These are phyloP conservation scores for Diorhabda sublineata DNA, from an alignment of 1,140 invertebrate species.

Conservation along the genomic window DNA sequence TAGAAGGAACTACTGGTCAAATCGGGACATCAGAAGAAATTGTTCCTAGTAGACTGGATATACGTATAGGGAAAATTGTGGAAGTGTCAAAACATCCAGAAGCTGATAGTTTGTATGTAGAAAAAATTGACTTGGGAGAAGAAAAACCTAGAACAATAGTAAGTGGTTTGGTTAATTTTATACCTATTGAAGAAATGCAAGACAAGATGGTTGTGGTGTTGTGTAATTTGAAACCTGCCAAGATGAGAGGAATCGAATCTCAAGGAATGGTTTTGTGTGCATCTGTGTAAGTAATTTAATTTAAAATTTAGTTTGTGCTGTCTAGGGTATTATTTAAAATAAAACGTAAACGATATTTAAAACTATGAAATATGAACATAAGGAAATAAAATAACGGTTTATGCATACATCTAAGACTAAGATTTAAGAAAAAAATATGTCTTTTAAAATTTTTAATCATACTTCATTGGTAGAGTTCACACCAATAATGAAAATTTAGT, in stretches of 20 bases:
- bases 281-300: conserved; percentile 60
- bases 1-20: conserved; percentile 26
- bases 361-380: no score
- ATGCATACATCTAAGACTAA: no score
- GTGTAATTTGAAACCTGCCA: conserved; percentile 91
- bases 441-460: no score
- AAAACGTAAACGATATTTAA: no score
- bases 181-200: conserved; percentile 84
- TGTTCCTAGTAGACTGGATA: conserved; percentile 73
- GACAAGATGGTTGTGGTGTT: conserved; percentile 82
- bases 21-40: conserved; percentile 57
- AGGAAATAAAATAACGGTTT: no score
- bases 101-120: conserved; percentile 91
- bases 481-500: no score
- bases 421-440: no score
- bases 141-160: conserved; percentile 70
- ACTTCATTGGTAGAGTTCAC: no score
- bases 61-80: conserved; percentile 89
- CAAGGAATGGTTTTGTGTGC: conserved; percentile 90
- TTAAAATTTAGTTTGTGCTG: no score
- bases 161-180: conserved; percentile 85
- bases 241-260: conserved; percentile 86
- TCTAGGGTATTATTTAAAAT: no score
- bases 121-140: conserved; percentile 84
- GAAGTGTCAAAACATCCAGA: conserved; percentile 90